These are phyloP conservation scores for Aldrovandia affinis DNA, from an alignment of 2,797 vertebrate species.

Conservation along the genomic window DNA sequence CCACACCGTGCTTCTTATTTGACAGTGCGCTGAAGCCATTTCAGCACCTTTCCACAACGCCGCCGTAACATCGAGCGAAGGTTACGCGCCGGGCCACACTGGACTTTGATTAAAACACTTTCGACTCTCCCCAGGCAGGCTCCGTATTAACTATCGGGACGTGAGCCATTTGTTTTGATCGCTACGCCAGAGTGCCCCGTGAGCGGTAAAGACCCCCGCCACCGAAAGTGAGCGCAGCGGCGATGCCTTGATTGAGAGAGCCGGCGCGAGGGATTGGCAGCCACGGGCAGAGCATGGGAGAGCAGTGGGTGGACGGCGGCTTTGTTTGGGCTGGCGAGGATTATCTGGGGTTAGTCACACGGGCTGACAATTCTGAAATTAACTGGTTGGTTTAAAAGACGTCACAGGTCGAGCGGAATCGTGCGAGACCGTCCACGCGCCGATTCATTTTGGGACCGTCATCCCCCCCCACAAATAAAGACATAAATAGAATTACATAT, in stretches of 20 bases:
- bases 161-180: constrained; percentile 25
- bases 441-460: background rate
- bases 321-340: constrained; percentile 44
- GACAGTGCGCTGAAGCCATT: background rate
- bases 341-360: constrained; percentile 35
- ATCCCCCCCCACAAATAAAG: background rate
- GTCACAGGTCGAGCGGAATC: constrained; percentile 23
- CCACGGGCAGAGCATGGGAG: too few relatives aligned
- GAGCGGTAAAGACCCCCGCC: constrained; percentile 13
- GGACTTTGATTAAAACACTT: background rate
- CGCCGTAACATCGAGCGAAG: background rate
- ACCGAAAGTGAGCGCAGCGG: background rate
- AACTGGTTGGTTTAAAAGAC: constrained; percentile 27
- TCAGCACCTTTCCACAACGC: background rate
- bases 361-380: constrained; percentile 21
- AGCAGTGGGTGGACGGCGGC: constrained; percentile 33
- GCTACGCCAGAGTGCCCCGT: background rate
- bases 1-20: background rate
- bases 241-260: constrained; percentile 22
- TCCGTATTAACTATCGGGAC: constrained; percentile 21
- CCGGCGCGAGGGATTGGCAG: background rate
- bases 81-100: background rate
- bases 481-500: background rate
- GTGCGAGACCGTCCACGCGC: background rate
- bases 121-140: background rate